Percentiles rank a stretch among this genome's conserved stretches.
phyloP scores from a whole-genome alignment of 2,797 vertebrate genomes.

The Cryptoprocta ferox region DNA sequence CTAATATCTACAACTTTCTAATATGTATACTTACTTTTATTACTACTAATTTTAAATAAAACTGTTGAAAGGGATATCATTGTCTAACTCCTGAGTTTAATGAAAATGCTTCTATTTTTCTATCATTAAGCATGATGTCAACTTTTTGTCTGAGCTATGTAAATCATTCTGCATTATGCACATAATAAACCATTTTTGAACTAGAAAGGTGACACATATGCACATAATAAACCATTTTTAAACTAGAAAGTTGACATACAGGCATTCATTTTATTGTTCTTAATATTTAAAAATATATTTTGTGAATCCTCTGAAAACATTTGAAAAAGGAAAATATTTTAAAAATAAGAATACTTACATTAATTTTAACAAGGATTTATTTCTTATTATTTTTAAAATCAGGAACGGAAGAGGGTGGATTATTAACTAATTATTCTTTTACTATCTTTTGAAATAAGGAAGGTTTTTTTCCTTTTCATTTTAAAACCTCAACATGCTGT shows the following conservation, averaged over 20 bases:
- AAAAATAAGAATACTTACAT: neutral
- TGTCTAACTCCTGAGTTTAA: neutral
- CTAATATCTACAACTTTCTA: neutral
- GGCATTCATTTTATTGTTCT: neutral
- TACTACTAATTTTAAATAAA: neutral
- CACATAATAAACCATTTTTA: neutral
- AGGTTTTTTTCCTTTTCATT: neutral
- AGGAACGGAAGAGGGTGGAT: neutral
- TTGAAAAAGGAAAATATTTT: neutral
- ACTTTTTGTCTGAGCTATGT: neutral
- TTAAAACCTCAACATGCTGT: neutral
- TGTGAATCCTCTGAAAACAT: neutral
- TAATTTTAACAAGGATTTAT: neutral
- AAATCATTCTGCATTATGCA: neutral
- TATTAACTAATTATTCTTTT: neutral
- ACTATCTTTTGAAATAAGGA: neutral
- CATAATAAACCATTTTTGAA: neutral
- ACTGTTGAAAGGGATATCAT: neutral
- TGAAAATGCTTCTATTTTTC: neutral
- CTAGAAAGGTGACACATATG: neutral
- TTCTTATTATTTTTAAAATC: neutral
- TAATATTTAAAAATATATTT: neutral
- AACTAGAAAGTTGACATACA: neutral
- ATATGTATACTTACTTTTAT: neutral
- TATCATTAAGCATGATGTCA: neutral